These are phyloP conservation scores for Xenotilapia flavipinnis DNA, from an alignment of 2,113 vertebrate species.

Conservation along the genomic window DNA sequence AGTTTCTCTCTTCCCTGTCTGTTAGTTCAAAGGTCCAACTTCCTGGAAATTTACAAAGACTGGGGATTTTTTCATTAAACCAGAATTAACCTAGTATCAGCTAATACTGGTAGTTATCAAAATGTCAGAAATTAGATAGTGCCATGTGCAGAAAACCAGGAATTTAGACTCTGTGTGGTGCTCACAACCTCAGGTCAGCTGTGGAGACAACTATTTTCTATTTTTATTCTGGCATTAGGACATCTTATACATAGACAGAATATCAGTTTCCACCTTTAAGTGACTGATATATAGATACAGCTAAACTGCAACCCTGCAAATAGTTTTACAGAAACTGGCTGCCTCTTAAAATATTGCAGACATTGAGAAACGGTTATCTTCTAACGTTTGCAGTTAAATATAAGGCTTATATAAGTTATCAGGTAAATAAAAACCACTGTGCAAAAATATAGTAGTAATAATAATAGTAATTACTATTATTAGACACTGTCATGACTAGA, in stretches of 20 bases:
- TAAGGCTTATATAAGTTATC: not conserved
- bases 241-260: constrained; percentile 19
- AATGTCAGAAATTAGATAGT: not conserved
- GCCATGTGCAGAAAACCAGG: not conserved
- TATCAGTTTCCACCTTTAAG: constrained; percentile 24
- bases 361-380: not conserved
- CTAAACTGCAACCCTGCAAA: constrained; percentile 14
- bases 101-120: not conserved
- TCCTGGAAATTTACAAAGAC: not conserved
- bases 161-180: not conserved
- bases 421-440: not conserved
- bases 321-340: constrained; percentile 1
- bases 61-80: not conserved
- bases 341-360: not conserved
- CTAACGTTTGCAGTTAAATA: not conserved
- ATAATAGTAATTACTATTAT: not conserved
- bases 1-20: not conserved
- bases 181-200: not conserved
- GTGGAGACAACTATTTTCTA: constrained; percentile 12
- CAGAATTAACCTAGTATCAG: not conserved
- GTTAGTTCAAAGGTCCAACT: not conserved
- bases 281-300: not conserved
- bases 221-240: constrained; percentile 38
- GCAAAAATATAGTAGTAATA: not conserved
- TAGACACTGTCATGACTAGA: not conserved